Base-by-base conservation (phyloP, 2,888 invertebrate genomes). In the Hedychridium roseum region DNA sequence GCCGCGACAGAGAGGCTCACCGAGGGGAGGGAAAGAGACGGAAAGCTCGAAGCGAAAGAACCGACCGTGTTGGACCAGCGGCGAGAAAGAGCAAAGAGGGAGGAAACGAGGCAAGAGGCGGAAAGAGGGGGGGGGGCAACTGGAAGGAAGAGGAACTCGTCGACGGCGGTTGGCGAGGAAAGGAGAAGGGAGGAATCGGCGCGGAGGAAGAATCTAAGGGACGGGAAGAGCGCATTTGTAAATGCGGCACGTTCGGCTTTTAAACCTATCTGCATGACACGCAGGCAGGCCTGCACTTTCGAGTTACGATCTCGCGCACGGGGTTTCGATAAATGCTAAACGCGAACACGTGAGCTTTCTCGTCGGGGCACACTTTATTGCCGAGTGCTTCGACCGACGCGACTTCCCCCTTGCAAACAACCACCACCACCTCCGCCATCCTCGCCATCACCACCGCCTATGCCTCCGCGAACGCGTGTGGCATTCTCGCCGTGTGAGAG, bases 251-350 rank as follows among this genome's bases (percentile, higher is more conserved):
- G 78, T 77, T 74, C 69, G 54, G 70, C 74, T 77, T 75, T 78
- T 75, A 76, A 77, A 78, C 74, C 73, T 76, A 78, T 77, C 76
- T 76, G 72, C 77, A 71, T 74, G 76, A 73, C 76, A 76, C 76
- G 74, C 71, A 70, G 66, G 60, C 71, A 65, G 64, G 64, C 61
- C 67, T 72, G 71, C 71, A 70, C 72, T 71, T 74, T 70, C 66
- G 66, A 76, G 76, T 78, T 78, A 78, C 76, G 78, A 76, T 75
- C 71, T 74, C 69, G 68, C 69, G 71, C 65, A 44, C 68, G 62
- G 66, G 68, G 65, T 75, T 77, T 76, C 77, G 76, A 77, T 77
- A 76, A 78, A 78, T 76, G 77, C 74, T 78, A 74, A 78, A 76
- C 74, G 74, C 62, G 70, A 78, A 78, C 77, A 76, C 74, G 77